Evolutionary conservation across 2,113 vertebrate species (phyloP).

Genomic region (Enhydra lutris): DNA sequence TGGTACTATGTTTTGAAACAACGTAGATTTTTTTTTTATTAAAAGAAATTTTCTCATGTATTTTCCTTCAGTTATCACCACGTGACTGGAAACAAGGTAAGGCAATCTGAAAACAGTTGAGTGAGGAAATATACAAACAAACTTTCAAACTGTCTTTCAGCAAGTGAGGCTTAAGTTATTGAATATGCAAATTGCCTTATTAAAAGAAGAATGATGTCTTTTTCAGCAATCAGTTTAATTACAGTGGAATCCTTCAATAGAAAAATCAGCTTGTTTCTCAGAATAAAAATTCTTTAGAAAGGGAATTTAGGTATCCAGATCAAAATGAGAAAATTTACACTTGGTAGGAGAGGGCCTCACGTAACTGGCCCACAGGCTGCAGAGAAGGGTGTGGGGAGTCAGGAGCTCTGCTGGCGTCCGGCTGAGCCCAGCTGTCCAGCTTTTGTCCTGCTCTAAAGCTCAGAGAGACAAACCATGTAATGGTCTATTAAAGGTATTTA

Average conservation of each 20-base stretch:
- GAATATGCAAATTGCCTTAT: constrained; percentile 79
- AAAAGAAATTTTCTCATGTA: constrained; percentile 41
- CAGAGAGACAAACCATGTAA: background rate
- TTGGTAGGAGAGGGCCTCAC: background rate
- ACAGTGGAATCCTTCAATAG: constrained; percentile 72
- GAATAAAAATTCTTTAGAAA: constrained; percentile 59
- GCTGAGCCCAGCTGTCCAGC: background rate
- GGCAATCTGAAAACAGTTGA: constrained; percentile 67
- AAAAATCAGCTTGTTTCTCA: constrained; percentile 70
- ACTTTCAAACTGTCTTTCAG: constrained; percentile 77
- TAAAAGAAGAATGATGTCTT: constrained; percentile 81
- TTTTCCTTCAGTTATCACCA: constrained; percentile 62
- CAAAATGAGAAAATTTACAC: constrained; percentile 64
- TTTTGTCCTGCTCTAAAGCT: background rate
- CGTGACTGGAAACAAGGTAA: constrained; percentile 63
- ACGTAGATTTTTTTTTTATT: constrained; percentile 48
- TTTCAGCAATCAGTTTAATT: constrained; percentile 80
- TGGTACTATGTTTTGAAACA: constrained; percentile 30
- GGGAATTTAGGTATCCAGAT: constrained; percentile 59
- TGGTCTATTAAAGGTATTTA: background rate
- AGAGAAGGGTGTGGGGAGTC: background rate
- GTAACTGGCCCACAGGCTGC: background rate
- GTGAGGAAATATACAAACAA: constrained; percentile 77
- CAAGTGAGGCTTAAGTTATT: constrained; percentile 72
- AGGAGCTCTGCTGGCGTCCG: accelerated